Base-by-base conservation (phyloP, 1,140 invertebrate species). In the Cheumatopsyche charites region DNA sequence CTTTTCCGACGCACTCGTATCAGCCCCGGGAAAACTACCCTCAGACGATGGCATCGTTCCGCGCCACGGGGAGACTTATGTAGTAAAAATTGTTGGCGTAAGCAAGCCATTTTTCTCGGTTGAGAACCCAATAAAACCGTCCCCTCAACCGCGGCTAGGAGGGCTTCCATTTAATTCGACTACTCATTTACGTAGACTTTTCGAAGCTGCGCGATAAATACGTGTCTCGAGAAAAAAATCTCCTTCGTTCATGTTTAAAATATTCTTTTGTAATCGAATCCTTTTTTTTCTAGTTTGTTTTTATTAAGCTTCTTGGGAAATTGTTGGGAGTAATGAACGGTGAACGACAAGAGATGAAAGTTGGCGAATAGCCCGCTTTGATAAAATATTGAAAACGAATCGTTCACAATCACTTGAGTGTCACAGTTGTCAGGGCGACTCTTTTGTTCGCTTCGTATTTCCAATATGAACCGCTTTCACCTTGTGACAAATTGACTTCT, bases 61-160 rank as follows among this genome's bases (percentile, higher is more conserved):
- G 11, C 52, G 7, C 11, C 52, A 58, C 12, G 17, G 4, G 19
- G 25, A 62, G 26, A 62, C 21, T 62, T 62, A 62, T 62, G 58
- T 62, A 62, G 23, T 62, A 62, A 62, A 62, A 62, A 62, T 62
- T 62, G 58, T 62, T 62, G 58, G 58, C 58, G 58, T 62, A 62
- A 36, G 23, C 23, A 36, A 36, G 23, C 58, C 23, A 29, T 62
- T 62, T 62, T 62, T 36, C 23, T 62, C 25, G 19, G 58, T 36
- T 36, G 58, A 62, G 26, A 62, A 62, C 58, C 58, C 58, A 62
- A 62, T 62, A 62, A 62, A 62, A 62, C 58, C 58, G 26, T 62
- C 26, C 58, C 13, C 11, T 36, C 4, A 5, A 15, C 23, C 23
- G 12, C 26, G 25, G 25, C 21, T 11, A 26, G 58, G 15, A 62